Evolutionary conservation across 1,140 invertebrate genomes (phyloP), one percentile per base, ranked within the genome.

Genomic region (Oryctes rhinoceros): DNA sequence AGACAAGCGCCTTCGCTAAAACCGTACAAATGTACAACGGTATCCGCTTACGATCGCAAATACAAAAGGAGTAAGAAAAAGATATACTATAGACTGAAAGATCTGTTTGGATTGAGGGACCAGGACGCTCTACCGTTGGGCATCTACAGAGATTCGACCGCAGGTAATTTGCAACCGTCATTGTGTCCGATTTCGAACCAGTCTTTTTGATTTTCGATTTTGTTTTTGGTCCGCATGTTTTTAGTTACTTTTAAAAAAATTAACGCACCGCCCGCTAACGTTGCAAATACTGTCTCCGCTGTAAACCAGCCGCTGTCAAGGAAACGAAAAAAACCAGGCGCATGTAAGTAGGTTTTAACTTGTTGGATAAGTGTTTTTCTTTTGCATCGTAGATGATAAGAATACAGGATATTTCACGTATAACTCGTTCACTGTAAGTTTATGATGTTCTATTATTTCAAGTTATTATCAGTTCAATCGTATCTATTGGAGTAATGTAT

Each of bases 251-350:
- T 89, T 87, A 89, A 88, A 86, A 89, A 88, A 83, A 84, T 89
- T 80, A 81, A 85, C 75, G 78, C 85, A 48, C 83, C 83, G 24
- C 79, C 85, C 47, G 37, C 47, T 76, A 76, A 76, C 39, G 75
- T 35, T 20, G 44, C 47, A 18, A 76, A 48, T 44, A 44, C 75
- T 13, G 75, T 18, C 15, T 20, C 75, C 37, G 39, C 75, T 20
- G 75, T 49, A 65, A 80, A 79, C 78, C 80, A 80, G 80, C 7
- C 35, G 78, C 18, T 37, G 77, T 90, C 91, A 62, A 91, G 94
- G 87, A 95, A 94, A 89, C 89, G 93, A 86, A 95, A 95, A 89
- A 94, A 94, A 85, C 93, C 94, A 11, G 93, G 92, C 76, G 89
- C 91, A 87, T 92, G 93, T 94, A 90, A 90, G 91, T 90, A 80